Percentiles rank a stretch among this genome's conserved stretches.
phyloP scores from a whole-genome alignment of 1,140 invertebrate species.

The Orchesella cincta region DNA sequence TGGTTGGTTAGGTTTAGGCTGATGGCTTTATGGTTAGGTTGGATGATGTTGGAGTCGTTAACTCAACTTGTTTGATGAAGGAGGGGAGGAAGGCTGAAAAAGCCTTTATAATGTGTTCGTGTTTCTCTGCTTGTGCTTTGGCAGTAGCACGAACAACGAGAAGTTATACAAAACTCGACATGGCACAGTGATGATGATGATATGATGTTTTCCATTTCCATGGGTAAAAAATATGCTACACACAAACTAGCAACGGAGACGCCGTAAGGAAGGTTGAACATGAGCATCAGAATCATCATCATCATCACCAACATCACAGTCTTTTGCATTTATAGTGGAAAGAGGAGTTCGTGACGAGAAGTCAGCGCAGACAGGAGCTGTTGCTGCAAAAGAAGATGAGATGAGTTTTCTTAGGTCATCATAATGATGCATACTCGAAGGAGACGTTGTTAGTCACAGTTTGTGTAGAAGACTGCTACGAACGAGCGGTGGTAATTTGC shows the following conservation, averaged over 20 bases:
- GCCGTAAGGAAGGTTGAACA: not conserved
- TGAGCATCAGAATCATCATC: not conserved
- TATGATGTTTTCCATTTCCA: conserved; percentile 12
- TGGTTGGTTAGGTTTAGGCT: conserved; percentile 1
- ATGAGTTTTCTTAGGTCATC: not conserved
- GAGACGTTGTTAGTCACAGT: too few relatives aligned
- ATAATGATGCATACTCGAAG: not conserved
- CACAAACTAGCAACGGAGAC: not conserved
- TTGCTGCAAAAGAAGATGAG: not conserved
- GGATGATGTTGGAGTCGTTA: conserved; percentile 22
- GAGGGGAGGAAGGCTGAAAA: conserved; percentile 28
- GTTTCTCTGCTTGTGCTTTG: not conserved
- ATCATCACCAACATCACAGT: not conserved
- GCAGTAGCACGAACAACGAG: conserved; percentile 3
- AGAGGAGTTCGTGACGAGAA: not conserved
- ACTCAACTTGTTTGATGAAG: conserved; percentile 8
- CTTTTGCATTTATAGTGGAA: not conserved
- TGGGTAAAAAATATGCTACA: conserved; percentile 8
- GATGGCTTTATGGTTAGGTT: conserved; percentile 17
- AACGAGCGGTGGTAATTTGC: too few relatives aligned
- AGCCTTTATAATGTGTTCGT: not conserved
- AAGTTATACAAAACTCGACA: not conserved
- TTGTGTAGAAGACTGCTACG: too few relatives aligned
- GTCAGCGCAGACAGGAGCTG: not conserved
- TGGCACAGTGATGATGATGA: not conserved